Evolutionary conservation across 2,113 vertebrate species (phyloP).

Genomic region (Tyto alba): DNA sequence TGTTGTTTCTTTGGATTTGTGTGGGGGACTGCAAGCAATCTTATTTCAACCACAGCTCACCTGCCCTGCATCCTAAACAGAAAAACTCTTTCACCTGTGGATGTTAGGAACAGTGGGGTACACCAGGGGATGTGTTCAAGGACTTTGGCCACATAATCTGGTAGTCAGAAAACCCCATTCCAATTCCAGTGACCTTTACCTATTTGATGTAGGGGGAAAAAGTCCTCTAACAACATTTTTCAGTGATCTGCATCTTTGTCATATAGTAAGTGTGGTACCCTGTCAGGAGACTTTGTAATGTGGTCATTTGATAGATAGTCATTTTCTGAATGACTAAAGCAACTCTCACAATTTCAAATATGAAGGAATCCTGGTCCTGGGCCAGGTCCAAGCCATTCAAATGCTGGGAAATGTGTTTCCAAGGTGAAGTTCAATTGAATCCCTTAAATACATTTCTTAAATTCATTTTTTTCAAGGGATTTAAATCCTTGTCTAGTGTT

Average conservation of each 20-base stretch:
- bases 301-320: neutral
- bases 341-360: neutral
- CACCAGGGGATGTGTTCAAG: neutral
- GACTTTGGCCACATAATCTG: neutral
- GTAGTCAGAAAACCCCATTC: neutral
- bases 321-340: neutral
- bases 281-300: neutral
- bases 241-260: neutral
- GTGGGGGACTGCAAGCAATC: neutral
- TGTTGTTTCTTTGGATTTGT: neutral
- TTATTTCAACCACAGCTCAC: neutral
- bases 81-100: neutral
- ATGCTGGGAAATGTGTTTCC: neutral
- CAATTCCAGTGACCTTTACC: neutral
- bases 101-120: neutral
- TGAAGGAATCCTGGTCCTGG: neutral
- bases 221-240: neutral
- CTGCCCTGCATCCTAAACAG: neutral
- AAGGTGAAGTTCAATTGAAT: neutral
- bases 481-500: neutral
- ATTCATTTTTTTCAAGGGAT: neutral
- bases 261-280: neutral
- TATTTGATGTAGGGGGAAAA: accelerated
- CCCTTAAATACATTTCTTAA: neutral
- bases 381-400: neutral